Conservation (phyloP, 2,113 vertebrate species). For the Channa argus region DNA sequence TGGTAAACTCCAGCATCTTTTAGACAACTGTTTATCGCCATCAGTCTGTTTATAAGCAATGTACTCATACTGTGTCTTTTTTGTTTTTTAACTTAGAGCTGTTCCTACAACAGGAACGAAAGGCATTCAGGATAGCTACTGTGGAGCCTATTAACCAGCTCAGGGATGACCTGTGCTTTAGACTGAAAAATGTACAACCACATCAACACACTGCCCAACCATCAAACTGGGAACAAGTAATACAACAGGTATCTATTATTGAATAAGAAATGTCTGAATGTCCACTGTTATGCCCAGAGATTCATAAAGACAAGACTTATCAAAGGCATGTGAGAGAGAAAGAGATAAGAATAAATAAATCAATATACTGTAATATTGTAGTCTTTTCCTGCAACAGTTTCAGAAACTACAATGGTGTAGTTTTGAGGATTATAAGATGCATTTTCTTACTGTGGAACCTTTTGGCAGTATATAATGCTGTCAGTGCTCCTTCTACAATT, state of each 20-base stretch:
- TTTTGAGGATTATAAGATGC: not conserved
- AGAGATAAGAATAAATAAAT: too few species aligned
- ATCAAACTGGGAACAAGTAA: slow-evolving; percentile 72
- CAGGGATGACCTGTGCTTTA: slow-evolving; percentile 84
- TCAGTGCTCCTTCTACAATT: not conserved
- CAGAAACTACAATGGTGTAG: not conserved
- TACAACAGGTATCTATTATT: slow-evolving; percentile 85
- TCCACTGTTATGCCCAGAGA: not conserved
- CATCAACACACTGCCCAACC: slow-evolving; percentile 45
- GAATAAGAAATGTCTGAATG: not conserved
- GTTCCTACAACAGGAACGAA: slow-evolving; percentile 81
- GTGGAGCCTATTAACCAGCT: slow-evolving; percentile 87
- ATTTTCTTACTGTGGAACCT: not conserved
- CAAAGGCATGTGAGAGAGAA: not conserved
- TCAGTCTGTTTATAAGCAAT: not conserved
- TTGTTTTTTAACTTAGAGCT: slow-evolving; percentile 76
- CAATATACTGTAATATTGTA: not conserved
- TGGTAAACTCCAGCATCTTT: slow-evolving; percentile 60
- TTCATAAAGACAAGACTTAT: not conserved
- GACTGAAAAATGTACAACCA: slow-evolving; percentile 71
- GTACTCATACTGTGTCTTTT: slow-evolving; percentile 2
- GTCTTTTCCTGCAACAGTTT: not conserved
- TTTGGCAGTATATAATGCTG: slow-evolving; percentile 3
- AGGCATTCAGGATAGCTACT: slow-evolving; percentile 77
- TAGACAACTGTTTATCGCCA: not conserved